Base-by-base conservation (phyloP, 2,888 invertebrate genomes). In the Tetragonula carbonaria region DNA sequence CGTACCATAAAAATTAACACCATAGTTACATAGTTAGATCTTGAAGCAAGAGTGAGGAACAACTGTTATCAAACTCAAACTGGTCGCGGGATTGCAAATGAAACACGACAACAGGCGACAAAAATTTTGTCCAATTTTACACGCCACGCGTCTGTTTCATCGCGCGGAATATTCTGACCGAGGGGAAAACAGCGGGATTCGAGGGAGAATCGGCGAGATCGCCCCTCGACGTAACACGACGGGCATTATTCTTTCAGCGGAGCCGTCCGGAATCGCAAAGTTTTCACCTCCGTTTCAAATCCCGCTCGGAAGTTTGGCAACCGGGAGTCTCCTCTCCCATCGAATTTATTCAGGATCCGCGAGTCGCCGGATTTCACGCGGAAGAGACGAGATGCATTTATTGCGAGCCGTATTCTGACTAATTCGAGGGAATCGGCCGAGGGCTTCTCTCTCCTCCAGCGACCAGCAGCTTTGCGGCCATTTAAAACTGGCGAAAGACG, bases 261-360 rank as follows among this genome's bases (percentile, higher is more conserved):
- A 14, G 23, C 73, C 18, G 28, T 62, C 62, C 6, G 28, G 21
- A 73, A 28, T 73, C 62, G 28, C 45, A 73, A 73, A 73, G 45
- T 73, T 73, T 62, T 21, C 23, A 51, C 13, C 28, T 28, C 45
- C 62, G 73, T 62, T 33, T 73, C 45, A 50, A 50, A 73, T 23
- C 62, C 45, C 63, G 63, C 33, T n/a, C 2, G 73, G 28, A 74
- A 74, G 50, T 63, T 74, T 63, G 62, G 14, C 33, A 62, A 51
- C 50, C 50, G 63, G 51, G 21, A 62, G 73, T 45, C 57, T 23
- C 72, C 55, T n/a, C 73, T 50, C 28, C 59, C 14, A 14, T 62
- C 50, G 50, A 73, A 73, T 73, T 73, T 73, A 73, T 73, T 62
- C 73, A 73, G 62, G 73, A 59, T 72, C 23, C 59, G 38, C 21